Evolutionary conservation across 2,888 invertebrate species (phyloP), one percentile per base, ranked within the genome.

Genomic region (Odontomyia ornata): DNA sequence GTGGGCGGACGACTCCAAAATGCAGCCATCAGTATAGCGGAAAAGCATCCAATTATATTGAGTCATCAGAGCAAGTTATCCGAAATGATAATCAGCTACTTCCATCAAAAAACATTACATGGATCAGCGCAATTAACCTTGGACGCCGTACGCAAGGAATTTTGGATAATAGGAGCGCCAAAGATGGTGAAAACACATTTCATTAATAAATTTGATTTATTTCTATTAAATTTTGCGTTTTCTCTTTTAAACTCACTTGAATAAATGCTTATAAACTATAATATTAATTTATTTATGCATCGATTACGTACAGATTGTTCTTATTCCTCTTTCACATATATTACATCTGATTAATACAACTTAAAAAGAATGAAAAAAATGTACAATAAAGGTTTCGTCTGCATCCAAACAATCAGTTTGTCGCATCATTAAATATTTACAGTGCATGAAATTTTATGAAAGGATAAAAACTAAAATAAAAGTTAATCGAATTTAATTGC

Each of bases 181-280:
- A 36, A 9, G 36, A 36, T 5, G 36, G 9, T 9, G 13, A 52
- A 52, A 52, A 52, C 52, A 3, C 2, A 52, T 52, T 52, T 43
- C 23, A 47, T 47, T 71, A 71, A 46, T 71, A 52, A 71, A 47
- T 71, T 71, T 52, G 69, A 47, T 71, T 71, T 71, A 71, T 71
- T 71, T 71, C 47, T 47, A 23, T 36, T 52, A 27, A n/a, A 25
- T 71, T 27, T n/a, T 28, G 25, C 28, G 9, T 47, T 27, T 23
- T 47, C 47, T 71, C 13, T 52, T 52, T 52, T 18, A 9, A 13
- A 18, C 23, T 71, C 52, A 71, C 13, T 52, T 71, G 36, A 23
- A 47, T 18, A 27, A 13, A 25, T 15, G 25, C 69, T 56, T 56
- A 56, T 28, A 27, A 21, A n/a, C 18, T 52, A 46, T 15, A 52